These are phyloP conservation scores for Carapus acus DNA, from an alignment of 2,797 vertebrate species.

Conservation along the genomic window DNA sequence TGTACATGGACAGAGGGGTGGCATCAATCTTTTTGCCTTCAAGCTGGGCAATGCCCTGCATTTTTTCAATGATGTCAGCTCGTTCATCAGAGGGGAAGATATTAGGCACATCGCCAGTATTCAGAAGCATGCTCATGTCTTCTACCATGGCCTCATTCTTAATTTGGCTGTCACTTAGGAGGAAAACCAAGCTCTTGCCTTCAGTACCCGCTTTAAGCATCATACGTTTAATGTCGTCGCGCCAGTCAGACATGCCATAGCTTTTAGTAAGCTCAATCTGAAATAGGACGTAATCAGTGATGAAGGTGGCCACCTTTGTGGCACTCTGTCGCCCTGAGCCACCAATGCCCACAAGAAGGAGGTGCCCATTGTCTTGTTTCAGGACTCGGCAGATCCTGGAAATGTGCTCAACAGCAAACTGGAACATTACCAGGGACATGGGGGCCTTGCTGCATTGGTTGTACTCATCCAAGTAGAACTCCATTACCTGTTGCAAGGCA, in stretches of 20 bases:
- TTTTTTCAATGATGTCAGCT: conserved; percentile 85
- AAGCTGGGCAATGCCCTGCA: conserved; percentile 76
- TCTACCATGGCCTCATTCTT: conserved; percentile 88
- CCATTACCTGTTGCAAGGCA: conserved; percentile 77
- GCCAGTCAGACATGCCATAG: conserved; percentile 82
- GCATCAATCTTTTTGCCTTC: conserved; percentile 80
- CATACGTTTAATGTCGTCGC: conserved; percentile 84
- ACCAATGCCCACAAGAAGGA: conserved; percentile 84
- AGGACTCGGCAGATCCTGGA: conserved; percentile 89
- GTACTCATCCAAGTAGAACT: conserved; percentile 85
- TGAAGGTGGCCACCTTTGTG: conserved; percentile 83
- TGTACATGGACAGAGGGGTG: conserved; percentile 87
- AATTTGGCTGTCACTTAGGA: conserved; percentile 87
- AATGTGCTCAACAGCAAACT: conserved; percentile 90
- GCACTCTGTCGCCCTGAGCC: conserved; percentile 87
- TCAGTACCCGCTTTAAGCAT: conserved; percentile 81
- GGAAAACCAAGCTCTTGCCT: conserved; percentile 77
- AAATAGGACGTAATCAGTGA: conserved; percentile 81
- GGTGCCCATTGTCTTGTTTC: conserved; percentile 87
- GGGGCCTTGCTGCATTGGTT: conserved; percentile 87
- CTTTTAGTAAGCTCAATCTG: conserved; percentile 88
- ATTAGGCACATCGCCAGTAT: conserved; percentile 88
- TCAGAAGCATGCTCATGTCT: conserved; percentile 90
- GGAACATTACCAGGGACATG: conserved; percentile 92
- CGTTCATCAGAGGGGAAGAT: conserved; percentile 88